Evolutionary conservation across 2,797 vertebrate species (phyloP).

Genomic region (Sciurus vulgaris): DNA sequence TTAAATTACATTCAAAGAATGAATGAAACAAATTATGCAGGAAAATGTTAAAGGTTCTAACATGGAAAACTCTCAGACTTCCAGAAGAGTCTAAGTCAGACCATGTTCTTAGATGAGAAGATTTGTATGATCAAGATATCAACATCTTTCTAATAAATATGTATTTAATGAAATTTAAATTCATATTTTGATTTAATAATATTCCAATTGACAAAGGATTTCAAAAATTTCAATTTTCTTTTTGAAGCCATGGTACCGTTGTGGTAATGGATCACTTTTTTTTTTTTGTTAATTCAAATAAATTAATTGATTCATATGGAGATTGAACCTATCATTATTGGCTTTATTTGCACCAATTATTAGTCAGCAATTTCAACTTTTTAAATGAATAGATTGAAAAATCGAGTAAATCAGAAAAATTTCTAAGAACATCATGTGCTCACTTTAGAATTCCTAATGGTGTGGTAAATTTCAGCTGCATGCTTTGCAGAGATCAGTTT

Average conservation of each 20-base stretch:
- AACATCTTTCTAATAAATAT: neutral
- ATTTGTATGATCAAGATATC: neutral
- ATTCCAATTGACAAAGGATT: neutral
- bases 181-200: too few relatives aligned
- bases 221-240: neutral
- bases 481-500: slow-evolving; percentile 59
- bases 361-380: slow-evolving; percentile 16
- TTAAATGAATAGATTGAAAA: slow-evolving; percentile 38
- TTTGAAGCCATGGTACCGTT: neutral
- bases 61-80: neutral
- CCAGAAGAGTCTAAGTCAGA: neutral
- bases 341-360: neutral
- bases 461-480: slow-evolving; percentile 49
- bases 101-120: neutral
- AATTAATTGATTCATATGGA: neutral
- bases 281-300: neutral
- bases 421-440: neutral
- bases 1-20: neutral
- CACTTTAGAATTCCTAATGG: slow-evolving; percentile 5
- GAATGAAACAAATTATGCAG: neutral
- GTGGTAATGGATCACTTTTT: neutral
- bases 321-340: neutral
- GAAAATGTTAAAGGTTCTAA: neutral
- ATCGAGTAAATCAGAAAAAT: neutral
- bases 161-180: too few relatives aligned